Evolutionary conservation across 2,113 vertebrate genomes (phyloP).

Genomic region (Synodontis membranacea): DNA sequence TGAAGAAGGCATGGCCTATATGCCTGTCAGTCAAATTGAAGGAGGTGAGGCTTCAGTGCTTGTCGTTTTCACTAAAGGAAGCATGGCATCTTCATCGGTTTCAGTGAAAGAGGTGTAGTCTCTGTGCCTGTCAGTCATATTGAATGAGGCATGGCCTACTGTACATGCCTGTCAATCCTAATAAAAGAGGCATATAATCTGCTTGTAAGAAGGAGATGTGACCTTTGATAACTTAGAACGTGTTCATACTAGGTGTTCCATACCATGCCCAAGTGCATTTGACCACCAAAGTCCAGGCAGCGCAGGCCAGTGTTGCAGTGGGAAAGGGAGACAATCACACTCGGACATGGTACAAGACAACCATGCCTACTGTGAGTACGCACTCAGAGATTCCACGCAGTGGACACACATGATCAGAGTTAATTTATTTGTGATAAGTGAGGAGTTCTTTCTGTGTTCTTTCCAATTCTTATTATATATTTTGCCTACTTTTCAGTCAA

Average conservation of each 20-base stretch:
- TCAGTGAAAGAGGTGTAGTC: too few relatives aligned
- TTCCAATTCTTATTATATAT: conserved; percentile 11
- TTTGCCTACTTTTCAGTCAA: neutral
- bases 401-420: neutral
- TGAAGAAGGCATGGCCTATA: neutral
- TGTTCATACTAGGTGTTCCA: too few relatives aligned
- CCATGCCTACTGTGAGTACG: too few relatives aligned
- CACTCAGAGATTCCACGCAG: neutral
- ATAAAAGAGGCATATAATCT: neutral
- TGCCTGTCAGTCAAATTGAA: neutral
- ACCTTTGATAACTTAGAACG: too few relatives aligned
- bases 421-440: neutral
- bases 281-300: too few relatives aligned
- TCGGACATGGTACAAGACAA: too few relatives aligned
- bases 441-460: neutral
- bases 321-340: too few relatives aligned
- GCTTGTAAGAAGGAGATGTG: neutral
- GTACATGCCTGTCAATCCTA: neutral
- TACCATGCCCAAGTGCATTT: too few relatives aligned
- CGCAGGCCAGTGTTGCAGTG: too few relatives aligned
- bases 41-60: neutral
- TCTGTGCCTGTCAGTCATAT: neutral
- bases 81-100: too few relatives aligned
- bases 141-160: neutral
- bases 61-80: neutral